Base-by-base conservation (phyloP, 2,888 invertebrate genomes). In the Sphaerophoria taeniata region DNA sequence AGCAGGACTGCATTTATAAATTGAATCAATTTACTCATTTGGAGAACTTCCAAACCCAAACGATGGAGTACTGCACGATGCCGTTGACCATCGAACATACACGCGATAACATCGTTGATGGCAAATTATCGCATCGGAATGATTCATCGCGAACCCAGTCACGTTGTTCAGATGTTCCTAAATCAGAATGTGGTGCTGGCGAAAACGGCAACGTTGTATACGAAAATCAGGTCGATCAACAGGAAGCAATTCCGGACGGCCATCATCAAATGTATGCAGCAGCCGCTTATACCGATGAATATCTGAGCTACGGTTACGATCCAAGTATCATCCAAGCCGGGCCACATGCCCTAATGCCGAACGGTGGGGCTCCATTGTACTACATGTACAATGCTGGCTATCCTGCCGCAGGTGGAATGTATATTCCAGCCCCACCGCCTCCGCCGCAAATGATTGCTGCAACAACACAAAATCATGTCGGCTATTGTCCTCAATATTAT, bases 1-100 rank as follows among this genome's bases (percentile, higher is more conserved):
- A 76, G 49, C 55, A 69, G 24, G 82, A 87, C 51, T 87, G 89
- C 51, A 88, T 87, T 45, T 89, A 88, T 51, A 89, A 89, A 75
- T 87, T 90, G 53, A 89, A 88, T 55, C 89, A 88, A 71, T 89
- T 88, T 61, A 88, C 89, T 0, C 88, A 88, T 80, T 88, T 89
- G 58, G 88, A 89, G 56, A 89, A 90, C 81, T 90, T 90, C 49
- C 88, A 88, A 2, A 87, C 89, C 9, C 88, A 88, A 1, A 83
- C 88, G 6, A 87, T 88, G 24, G 89, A 90, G 55, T 88, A 87
- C 81, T 88, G 89, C 14, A 87, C 90, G 24, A 87, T 88, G 88
- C 89, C 88, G 70, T 87, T 87, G 71, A 89, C 86, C 63, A 89
- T 89, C 69, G 90, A 90, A 87, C 71, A 90, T 87, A 53, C 53